Percentiles rank a stretch among this genome's conserved stretches.
Evolutionary conservation across 2,888 invertebrate genomes (phyloP).

Genomic region (Drosophila meridiana): DNA sequence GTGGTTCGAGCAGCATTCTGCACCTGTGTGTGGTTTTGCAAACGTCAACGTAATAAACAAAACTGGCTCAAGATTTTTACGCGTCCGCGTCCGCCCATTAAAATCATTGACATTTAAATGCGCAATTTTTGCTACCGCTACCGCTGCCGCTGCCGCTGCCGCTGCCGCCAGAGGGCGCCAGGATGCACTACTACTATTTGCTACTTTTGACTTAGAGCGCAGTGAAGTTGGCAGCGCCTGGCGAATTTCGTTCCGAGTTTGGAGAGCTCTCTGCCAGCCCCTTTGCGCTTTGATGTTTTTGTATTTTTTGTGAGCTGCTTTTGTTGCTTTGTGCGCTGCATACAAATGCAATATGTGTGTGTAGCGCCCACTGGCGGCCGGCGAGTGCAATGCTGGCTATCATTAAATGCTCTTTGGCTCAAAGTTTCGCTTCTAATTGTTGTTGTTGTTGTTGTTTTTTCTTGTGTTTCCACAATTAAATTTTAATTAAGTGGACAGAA

Average conservation of each 20-base stretch:
- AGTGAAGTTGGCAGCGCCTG: constrained; percentile 3
- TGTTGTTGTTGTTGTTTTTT: constrained; percentile 10
- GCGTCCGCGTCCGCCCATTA: constrained; percentile 77
- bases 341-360: constrained; percentile 50
- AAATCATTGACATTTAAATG: constrained; percentile 82
- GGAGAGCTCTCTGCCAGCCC: constrained; percentile 31
- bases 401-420: constrained; percentile 70
- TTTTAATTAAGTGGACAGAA: constrained; percentile 75
- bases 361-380: constrained; percentile 41
- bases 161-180: constrained; percentile 58
- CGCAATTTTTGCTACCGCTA: constrained; percentile 46
- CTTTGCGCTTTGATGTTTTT: constrained; percentile 64
- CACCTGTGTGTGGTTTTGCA: constrained; percentile 37
- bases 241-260: constrained; percentile 30
- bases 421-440: constrained; percentile 52
- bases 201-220: constrained; percentile 54
- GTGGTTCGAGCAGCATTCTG: not conserved
- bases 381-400: constrained; percentile 45
- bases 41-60: constrained; percentile 71
- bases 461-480: constrained; percentile 65
- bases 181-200: constrained; percentile 64
- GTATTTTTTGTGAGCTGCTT: constrained; percentile 38
- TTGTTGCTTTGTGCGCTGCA: constrained; percentile 71
- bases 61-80: constrained; percentile 78
- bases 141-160: constrained; percentile 43